phyloP scores from a whole-genome alignment of 1,140 invertebrate genomes.

The Drosophila parabipectinata region DNA sequence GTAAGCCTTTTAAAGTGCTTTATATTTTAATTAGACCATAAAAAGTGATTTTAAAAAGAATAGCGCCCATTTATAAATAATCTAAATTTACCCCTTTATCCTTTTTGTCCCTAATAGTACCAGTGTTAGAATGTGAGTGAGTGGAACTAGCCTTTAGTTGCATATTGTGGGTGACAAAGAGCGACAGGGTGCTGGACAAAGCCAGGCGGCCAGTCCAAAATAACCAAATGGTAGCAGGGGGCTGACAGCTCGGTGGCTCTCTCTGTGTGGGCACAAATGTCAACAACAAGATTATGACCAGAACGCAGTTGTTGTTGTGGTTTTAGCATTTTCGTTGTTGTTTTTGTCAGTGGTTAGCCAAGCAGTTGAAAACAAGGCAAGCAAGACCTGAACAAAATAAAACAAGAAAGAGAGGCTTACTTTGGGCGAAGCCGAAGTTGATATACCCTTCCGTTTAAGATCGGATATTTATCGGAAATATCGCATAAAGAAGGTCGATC shows the following conservation, averaged over 20 bases:
- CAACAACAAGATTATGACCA: slow-evolving; percentile 71
- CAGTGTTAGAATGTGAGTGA: slow-evolving; percentile 17
- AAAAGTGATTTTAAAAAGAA: not conserved
- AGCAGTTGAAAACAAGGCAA: slow-evolving; percentile 56
- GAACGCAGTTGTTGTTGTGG: slow-evolving; percentile 43
- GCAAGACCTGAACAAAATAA: no score
- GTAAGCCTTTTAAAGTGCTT: not conserved
- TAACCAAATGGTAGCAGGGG: not conserved
- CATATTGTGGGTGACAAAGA: slow-evolving; percentile 54
- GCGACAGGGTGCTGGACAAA: not conserved
- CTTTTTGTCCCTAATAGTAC: slow-evolving; percentile 10
- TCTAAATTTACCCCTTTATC: not conserved
- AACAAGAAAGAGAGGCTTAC: no score
- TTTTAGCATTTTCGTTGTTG: slow-evolving; percentile 9
- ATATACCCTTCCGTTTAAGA: no score
- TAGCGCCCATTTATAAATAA: not conserved
- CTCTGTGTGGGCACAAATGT: slow-evolving; percentile 66
- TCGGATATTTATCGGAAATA: no score
- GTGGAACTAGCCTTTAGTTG: slow-evolving; percentile 25
- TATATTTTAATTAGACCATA: not conserved
- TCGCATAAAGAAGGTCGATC: no score
- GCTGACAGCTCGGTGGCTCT: slow-evolving; percentile 49
- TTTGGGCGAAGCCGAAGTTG: no score
- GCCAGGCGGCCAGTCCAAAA: not conserved
- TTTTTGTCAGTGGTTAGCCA: slow-evolving; percentile 55